Evolutionary conservation across 2,888 invertebrate genomes (phyloP).

Genomic region (Prionchulus punctatus): DNA sequence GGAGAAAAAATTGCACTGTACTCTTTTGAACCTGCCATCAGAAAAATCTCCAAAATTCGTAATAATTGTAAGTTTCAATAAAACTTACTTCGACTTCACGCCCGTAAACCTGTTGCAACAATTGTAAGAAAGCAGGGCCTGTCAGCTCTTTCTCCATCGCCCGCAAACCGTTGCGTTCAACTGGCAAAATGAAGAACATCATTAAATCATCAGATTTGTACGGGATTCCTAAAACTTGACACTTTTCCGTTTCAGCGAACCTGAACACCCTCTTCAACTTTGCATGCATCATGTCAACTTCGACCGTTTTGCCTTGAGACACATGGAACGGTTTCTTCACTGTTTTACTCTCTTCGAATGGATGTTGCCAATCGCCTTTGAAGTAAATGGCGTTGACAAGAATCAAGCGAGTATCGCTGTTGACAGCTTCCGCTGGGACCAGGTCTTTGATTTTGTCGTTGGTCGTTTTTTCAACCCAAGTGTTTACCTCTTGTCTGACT

Average conservation of each 20-base stretch:
- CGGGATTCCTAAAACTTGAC: conserved; percentile 16
- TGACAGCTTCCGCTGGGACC: conserved; percentile 41
- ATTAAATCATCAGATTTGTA: conserved; percentile 18
- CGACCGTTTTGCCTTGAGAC: neutral
- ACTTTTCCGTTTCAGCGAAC: conserved; percentile 3
- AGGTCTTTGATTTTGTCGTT: conserved; percentile 61
- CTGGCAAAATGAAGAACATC: conserved; percentile 20
- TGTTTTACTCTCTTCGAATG: neutral
- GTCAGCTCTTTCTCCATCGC: conserved; percentile 3
- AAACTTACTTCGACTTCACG: neutral
- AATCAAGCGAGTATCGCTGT: conserved; percentile 11
- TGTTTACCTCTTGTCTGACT: conserved; percentile 55
- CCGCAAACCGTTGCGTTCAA: conserved; percentile 18
- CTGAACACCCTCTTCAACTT: neutral
- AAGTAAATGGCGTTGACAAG: no score
- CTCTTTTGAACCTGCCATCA: no score
- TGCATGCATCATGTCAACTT: conserved; percentile 5
- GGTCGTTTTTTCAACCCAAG: conserved; percentile 62
- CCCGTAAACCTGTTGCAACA: neutral
- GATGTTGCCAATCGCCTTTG: conserved; percentile 6
- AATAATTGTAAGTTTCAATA: neutral
- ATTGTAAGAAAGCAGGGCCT: neutral
- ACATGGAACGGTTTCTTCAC: conserved; percentile 1
- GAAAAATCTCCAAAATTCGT: no score
- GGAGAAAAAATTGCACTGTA: no score